phyloP scores from a whole-genome alignment of 2,113 vertebrate species.

The Cathartes aura region DNA sequence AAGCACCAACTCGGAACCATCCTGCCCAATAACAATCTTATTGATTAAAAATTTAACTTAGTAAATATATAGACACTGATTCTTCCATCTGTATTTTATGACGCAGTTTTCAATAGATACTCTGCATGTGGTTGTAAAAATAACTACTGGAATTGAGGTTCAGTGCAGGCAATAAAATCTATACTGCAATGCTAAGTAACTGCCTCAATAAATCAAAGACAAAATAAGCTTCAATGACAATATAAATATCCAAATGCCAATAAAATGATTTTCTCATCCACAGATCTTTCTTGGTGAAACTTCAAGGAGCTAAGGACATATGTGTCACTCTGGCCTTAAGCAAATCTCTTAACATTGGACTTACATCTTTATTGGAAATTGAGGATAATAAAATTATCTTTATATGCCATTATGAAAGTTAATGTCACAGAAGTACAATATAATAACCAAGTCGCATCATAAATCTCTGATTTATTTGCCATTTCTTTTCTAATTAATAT shows the following conservation, averaged over 20 bases:
- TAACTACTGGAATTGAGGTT: neutral
- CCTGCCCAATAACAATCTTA: neutral
- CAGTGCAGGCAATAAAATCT: neutral
- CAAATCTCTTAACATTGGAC: neutral
- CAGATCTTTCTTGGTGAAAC: neutral
- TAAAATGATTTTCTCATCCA: neutral
- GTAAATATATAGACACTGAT: neutral
- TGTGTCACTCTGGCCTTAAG: neutral
- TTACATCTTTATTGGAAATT: neutral
- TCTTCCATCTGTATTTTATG: constrained; percentile 20
- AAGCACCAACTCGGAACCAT: neutral
- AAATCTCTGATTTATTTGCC: neutral
- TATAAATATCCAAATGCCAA: neutral
- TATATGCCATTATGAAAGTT: neutral
- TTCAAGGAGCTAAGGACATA: neutral
- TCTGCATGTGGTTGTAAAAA: neutral
- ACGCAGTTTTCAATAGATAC: neutral
- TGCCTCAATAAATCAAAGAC: neutral
- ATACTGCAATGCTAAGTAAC: neutral
- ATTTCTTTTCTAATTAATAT: neutral
- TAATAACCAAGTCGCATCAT: neutral
- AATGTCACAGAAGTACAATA: neutral
- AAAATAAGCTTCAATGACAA: neutral
- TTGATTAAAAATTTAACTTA: neutral
- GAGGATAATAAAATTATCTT: neutral